phyloP scores from a whole-genome alignment of 2,797 vertebrate genomes.

The Lutjanus campechanus region DNA sequence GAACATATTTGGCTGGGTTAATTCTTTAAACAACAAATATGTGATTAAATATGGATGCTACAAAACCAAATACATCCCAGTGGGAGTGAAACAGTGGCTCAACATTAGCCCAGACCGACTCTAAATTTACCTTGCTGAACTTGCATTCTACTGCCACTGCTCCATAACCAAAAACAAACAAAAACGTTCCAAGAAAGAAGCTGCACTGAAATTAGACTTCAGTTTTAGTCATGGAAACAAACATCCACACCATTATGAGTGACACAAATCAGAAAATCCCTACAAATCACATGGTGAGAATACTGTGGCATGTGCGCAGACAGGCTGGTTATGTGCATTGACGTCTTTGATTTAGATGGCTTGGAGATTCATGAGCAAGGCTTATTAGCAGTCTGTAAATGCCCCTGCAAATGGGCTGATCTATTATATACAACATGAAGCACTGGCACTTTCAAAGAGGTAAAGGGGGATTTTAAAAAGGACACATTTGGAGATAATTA shows the following conservation, averaged over 20 bases:
- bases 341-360: conserved; percentile 41
- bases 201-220: conserved; percentile 8
- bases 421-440: conserved; percentile 52
- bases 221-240: conserved; percentile 23
- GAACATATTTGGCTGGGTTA: conserved; percentile 10
- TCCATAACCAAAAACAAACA: conserved; percentile 10
- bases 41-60: conserved; percentile 34
- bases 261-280: conserved; percentile 26
- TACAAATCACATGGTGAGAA: conserved; percentile 30
- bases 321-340: conserved; percentile 32
- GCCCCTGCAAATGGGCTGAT: conserved; percentile 49
- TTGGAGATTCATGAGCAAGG: conserved; percentile 43
- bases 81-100: conserved; percentile 22
- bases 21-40: conserved; percentile 25
- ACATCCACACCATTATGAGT: conserved; percentile 13
- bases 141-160: not conserved
- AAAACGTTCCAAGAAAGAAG: not conserved
- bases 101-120: conserved; percentile 19
- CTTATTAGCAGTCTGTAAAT: conserved; percentile 56
- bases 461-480: conserved; percentile 49
- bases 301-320: not conserved
- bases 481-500: conserved; percentile 67
- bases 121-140: conserved; percentile 32
- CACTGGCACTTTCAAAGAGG: conserved; percentile 53
- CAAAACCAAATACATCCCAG: conserved; percentile 27